Base-by-base conservation (phyloP, 2,888 invertebrate species). In the Catocala nupta region DNA sequence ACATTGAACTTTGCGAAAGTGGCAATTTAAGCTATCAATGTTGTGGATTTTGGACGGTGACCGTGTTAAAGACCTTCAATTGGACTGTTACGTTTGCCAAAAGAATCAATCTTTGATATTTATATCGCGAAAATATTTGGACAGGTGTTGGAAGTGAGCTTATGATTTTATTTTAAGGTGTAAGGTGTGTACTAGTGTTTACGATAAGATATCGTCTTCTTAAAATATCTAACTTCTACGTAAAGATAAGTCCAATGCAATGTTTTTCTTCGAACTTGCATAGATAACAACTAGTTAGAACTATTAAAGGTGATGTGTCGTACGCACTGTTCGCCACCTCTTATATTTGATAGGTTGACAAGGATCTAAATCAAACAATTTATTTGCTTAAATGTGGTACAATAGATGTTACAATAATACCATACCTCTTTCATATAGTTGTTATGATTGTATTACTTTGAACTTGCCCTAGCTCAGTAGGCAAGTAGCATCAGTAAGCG, bases 1-100 rank as follows among this genome's bases (percentile, higher is more conserved):
- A 33, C 69, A 71, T 72, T 72, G 70, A 77, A 77, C 68, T 69
- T 69, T 34, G 70, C 68, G 42, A 67, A 75, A 63, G 39, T 70
- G 34, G 43, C 47, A 47, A 45, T 63, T 73, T 70, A 60, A 65
- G 65, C 59, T 66, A 66, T 71, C 65, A 68, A 68, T 71, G 48
- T 65, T 71, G 69, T 70, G 64, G 67, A 70, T 76, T 72, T 74
- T 63, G 59, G 63, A 44, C 45, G 61, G 61, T 58, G 55, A 59
- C 55, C 48, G 54, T 9, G 25, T 13, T 12, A 54, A 49, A 60
- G 39, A 50, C 60, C 59, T 64, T 60, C 55, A 34, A 45, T 11
- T 45, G 7, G 39, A 45, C 25, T 49, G 25, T 36, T 25, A 7
- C 11, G 33, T n/a, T 25, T 69, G 76, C 76, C 72, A 76, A 76